Evolutionary conservation across 2,888 invertebrate species (phyloP), one percentile per base, ranked within the genome.

Genomic region (Digitonthophagus gazella): DNA sequence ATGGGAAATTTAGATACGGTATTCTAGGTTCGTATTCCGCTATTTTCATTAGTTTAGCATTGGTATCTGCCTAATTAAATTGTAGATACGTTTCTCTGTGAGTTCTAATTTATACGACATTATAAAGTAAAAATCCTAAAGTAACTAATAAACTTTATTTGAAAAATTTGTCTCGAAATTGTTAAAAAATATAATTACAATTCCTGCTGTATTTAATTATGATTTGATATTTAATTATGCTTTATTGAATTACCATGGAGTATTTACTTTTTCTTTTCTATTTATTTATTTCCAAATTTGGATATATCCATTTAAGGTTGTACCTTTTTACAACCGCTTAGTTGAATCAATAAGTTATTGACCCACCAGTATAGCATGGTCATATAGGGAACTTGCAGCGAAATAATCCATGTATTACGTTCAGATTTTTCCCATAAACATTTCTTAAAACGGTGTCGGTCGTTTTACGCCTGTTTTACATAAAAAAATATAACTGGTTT

Each of bases 61-160:
- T n/a, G n/a, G n/a, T n/a, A n/a, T n/a, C n/a, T n/a, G n/a, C n/a
- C n/a, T n/a, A n/a, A n/a, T n/a, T n/a, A n/a, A n/a, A n/a, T n/a
- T n/a, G n/a, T n/a, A n/a, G n/a, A n/a, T n/a, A n/a, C n/a, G n/a
- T n/a, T n/a, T n/a, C n/a, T n/a, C n/a, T n/a, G n/a, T n/a, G n/a
- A n/a, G n/a, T n/a, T n/a, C n/a, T n/a, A n/a, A n/a, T n/a, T n/a
- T n/a, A n/a, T n/a, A n/a, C n/a, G n/a, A n/a, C n/a, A n/a, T n/a
- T n/a, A n/a, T n/a, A n/a, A n/a, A n/a, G n/a, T n/a, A 57, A 57
- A 57, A 57, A 57, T 57, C 16, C 57, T 57, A 57, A 57, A 16
- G 57, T 57, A 5, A 15, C 57, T 16, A 57, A 16, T 57, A 57
- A 5, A n/a, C n/a, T n/a, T n/a, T n/a, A n/a, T n/a, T n/a, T n/a